Evolutionary conservation across 2,113 vertebrate genomes (phyloP), one percentile per base, ranked within the genome.

Genomic region (Donacobius atricapilla): DNA sequence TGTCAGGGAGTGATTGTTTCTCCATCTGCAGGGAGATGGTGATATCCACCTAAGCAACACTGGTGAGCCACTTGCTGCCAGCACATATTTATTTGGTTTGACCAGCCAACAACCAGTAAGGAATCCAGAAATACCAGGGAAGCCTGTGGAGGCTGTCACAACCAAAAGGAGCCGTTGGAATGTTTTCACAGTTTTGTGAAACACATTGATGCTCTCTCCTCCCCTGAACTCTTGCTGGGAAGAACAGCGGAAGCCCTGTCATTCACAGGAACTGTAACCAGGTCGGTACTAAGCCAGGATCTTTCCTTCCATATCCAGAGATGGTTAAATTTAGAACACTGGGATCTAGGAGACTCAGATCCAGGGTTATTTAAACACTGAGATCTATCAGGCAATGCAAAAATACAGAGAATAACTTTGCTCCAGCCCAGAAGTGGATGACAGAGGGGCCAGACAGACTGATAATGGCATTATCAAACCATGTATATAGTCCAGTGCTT

Each of bases 401-500:
- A 69, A 85, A 87, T 10, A 20, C 25, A 72, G 53, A 0, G 3
- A 53, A 39, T 15, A 66, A 15, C 35, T 50, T 85, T 7, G 12
- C 47, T 82, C 24, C 20, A 63, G 37, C 37, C 33, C 64, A 45
- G 31, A 92, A 54, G 4, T 8, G 47, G 40, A 31, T 23, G 61
- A 47, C 0, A 44, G 28, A 63, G 21, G 37, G 90, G 10, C 11
- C 30, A 70, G 47, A 17, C 0, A 89, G 48, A 76, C 11, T 11
- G 61, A 58, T 1, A 0, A 3, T 14, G 21, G 28, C 44, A 30
- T 21, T 54, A 25, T 48, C 51, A 69, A 80, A 65, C 4, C 40
- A 58, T 1, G 0, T 13, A 22, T 1, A 2, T 9, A 21, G 13
- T 31, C 25, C 69, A 54, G 30, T 7, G 2, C 9, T 9, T 63